phyloP scores from a whole-genome alignment of 2,888 invertebrate species.

The Ligdia adustata region DNA sequence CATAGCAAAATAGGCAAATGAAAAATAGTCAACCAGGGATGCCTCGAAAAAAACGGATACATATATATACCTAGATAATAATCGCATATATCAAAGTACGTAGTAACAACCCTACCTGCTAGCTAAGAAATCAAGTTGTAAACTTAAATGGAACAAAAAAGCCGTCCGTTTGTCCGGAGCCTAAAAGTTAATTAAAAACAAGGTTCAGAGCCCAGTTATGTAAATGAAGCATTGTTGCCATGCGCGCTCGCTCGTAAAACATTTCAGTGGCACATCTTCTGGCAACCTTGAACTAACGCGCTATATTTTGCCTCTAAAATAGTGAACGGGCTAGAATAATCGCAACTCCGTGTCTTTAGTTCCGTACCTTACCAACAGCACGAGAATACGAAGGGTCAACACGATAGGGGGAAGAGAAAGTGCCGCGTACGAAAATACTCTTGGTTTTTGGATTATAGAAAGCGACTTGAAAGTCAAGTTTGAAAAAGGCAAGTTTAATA shows the following conservation, averaged over 20 bases:
- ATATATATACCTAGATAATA: too few relatives aligned
- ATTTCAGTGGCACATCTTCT: slow-evolving; percentile 53
- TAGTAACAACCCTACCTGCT: background rate
- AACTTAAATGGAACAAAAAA: slow-evolving; percentile 36
- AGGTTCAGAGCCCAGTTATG: slow-evolving; percentile 59
- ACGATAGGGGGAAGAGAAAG: slow-evolving; percentile 26
- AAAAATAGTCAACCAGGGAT: too few relatives aligned
- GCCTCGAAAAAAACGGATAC: too few relatives aligned
- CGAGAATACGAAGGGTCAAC: slow-evolving; percentile 27
- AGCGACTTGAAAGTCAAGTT: slow-evolving; percentile 21
- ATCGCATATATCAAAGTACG: too few relatives aligned
- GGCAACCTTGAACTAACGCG: slow-evolving; percentile 48
- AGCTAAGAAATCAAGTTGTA: slow-evolving; percentile 40
- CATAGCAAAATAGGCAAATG: too few relatives aligned
- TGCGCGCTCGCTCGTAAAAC: slow-evolving; percentile 52
- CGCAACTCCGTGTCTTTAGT: slow-evolving; percentile 38
- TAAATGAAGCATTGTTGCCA: slow-evolving; percentile 70
- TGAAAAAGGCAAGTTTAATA: slow-evolving; percentile 17
- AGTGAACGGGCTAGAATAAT: slow-evolving; percentile 32
- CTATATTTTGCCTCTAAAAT: slow-evolving; percentile 38
- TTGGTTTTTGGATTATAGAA: slow-evolving; percentile 20
- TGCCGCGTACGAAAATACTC: slow-evolving; percentile 15
- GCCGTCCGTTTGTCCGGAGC: slow-evolving; percentile 42
- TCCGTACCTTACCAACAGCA: slow-evolving; percentile 14
- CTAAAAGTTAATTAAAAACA: slow-evolving; percentile 65